Evolutionary conservation across 1,140 invertebrate species (phyloP), one percentile per base, ranked within the genome.

Genomic region (Trachelipus rathkii): DNA sequence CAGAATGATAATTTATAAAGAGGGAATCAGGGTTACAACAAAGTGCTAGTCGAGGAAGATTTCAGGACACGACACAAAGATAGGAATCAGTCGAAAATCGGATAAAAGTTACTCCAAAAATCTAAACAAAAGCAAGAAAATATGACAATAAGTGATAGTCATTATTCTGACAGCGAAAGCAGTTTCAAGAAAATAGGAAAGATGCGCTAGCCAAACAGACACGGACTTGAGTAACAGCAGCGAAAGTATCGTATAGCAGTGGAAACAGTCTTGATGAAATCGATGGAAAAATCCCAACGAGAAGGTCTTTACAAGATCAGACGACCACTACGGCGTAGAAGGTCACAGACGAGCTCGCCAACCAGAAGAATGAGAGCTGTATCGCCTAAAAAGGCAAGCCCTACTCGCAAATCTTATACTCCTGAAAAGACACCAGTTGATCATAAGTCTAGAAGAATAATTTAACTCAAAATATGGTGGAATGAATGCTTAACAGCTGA

Each of bases 401-500:
- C 75, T 23, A 44, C 76, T 10, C 76, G 76, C 43, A 77, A 76
- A 11, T 66, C 73, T 13, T 73, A 78, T 10, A 15, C 72, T 10
- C 46, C 46, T 9, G 46, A 50, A 15, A 50, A 50, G 15, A 15
- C 15, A 9, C 9, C 9, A 15, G 15, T 9, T 50, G 73, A 74
- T 24, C 43, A 44, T 19, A 60, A 44, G 44, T 60, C 45, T 24
- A 21, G 60, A 19, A 53, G 66, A 33, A n/a, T 2, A 8, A 15
- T 76, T 10, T 71, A 76, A 0, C 77, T 71, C 15, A 13, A 43
- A 13, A 67, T 60, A 13, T 67, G 60, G 10, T 43, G 23, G 9
- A 53, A 53, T 9, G 19, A 78, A 15, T 24, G 66, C 13, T 75
- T 81, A 24, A 81, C 79, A 2, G 77, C 79, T 21, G 79, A 81